Evolutionary conservation across 2,113 vertebrate species (phyloP), one percentile per base, ranked within the genome.

Genomic region (Brachyhypopomus gauderio): DNA sequence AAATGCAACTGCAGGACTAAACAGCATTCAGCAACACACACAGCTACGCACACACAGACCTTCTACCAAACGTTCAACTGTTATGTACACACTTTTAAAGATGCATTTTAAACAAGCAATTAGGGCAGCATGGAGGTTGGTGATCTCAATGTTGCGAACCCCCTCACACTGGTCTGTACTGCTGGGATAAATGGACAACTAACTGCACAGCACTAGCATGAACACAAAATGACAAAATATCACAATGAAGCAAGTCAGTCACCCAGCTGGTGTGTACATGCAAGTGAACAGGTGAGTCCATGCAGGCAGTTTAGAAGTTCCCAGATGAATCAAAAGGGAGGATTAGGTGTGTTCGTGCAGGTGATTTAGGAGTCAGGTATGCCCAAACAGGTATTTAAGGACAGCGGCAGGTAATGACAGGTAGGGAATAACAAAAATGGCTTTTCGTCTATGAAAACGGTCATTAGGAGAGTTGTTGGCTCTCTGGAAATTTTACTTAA

Each of bases 1-100:
- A 85, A 71, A 73, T 45, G 83, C 73, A 9, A 72, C 38, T 45
- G 63, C 70, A 75, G 69, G 69, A 72, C 66, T 41, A 67, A 59
- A 72, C 38, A 36, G 60, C 71, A 71, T 45, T n/a, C 22, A 83
- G 16, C 16, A 27, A 38, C 41, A 48, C 25, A 63, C 45, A 79
- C 38, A 70, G 60, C 45, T 78, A 45, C 36, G 19, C 60, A 55
- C 30, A 55, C 66, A 55, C 7, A 52, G 38, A 69, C 48, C 23
- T 4, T 70, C 1, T 8, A n/a, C 27, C 72, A 27, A 11, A 66
- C 12, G 2, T 16, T 22, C 38, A 52, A 4, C 11, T 74, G 58
- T 56, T 52, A 52, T 14, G 12, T 52, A 52, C 5, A 41, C 3
- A 41, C 9, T 8, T 8, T 41, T 41, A 4, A 41, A 41, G 41